These are phyloP conservation scores for Pseudomyrmex gracilis DNA, from an alignment of 1,140 invertebrate species.

Conservation along the genomic window DNA sequence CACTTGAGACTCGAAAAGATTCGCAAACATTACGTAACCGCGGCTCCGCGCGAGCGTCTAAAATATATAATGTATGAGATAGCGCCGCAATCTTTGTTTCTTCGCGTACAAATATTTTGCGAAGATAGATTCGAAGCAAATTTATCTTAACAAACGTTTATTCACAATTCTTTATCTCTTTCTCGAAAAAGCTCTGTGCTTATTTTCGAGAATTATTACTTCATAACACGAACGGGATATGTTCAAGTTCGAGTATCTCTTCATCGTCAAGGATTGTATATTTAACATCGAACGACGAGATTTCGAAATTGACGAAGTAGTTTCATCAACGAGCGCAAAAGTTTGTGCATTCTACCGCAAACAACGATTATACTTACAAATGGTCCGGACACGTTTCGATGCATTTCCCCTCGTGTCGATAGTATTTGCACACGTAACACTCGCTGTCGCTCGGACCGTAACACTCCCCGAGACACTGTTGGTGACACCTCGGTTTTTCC, in stretches of 20 bases:
- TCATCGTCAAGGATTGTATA: too few species aligned
- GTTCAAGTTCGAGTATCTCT: too few species aligned
- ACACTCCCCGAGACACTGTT: constrained; percentile 88
- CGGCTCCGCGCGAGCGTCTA: background rate
- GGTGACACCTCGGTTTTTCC: constrained; percentile 83
- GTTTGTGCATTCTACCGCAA: background rate
- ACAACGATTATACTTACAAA: constrained; percentile 76
- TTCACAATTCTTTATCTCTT: background rate
- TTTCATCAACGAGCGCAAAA: background rate
- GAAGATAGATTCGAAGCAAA: background rate
- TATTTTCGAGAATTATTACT: background rate
- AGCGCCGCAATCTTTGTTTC: background rate
- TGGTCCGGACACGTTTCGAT: constrained; percentile 84
- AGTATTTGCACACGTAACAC: constrained; percentile 87
- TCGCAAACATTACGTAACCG: background rate
- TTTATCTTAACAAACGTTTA: background rate
- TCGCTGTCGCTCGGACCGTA: constrained; percentile 80
- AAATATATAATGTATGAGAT: background rate
- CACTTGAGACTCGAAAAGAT: background rate
- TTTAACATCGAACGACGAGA: too few species aligned
- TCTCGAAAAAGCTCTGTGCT: background rate
- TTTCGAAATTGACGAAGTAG: background rate
- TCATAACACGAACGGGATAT: too few species aligned
- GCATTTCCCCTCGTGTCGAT: constrained; percentile 84
- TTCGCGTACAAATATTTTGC: background rate